Conservation (phyloP, 2,888 invertebrate genomes). For the Drosophila multiciliata region DNA sequence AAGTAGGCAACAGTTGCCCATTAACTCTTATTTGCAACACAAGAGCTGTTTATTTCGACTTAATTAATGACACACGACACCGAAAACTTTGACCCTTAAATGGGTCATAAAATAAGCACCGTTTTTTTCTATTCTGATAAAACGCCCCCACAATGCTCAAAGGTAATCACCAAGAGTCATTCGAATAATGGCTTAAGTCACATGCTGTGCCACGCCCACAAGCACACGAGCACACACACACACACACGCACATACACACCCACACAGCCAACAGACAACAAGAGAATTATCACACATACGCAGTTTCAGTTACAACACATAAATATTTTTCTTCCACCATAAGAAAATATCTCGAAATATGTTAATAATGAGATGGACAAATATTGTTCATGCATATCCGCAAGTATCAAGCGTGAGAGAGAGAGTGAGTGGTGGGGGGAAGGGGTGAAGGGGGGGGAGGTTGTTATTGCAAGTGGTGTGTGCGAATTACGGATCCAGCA, state of each 20-base stretch:
- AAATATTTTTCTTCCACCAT: constrained; percentile 61
- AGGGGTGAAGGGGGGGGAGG: neutral
- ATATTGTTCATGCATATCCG: constrained; percentile 61
- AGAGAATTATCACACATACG: constrained; percentile 59
- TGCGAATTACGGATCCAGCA: constrained; percentile 16
- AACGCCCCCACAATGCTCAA: constrained; percentile 43
- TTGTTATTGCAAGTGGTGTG: neutral
- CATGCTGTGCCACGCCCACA: constrained; percentile 75
- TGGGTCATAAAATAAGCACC: constrained; percentile 66
- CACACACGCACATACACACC: constrained; percentile 14
- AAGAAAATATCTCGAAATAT: constrained; percentile 75
- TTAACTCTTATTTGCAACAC: constrained; percentile 11
- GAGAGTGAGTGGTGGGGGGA: neutral
- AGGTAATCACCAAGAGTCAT: constrained; percentile 64
- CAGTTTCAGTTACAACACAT: constrained; percentile 50
- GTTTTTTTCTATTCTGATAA: constrained; percentile 28
- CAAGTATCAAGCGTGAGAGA: neutral
- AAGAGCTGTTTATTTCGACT: constrained; percentile 10
- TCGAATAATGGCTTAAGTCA: constrained; percentile 63
- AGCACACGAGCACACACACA: constrained; percentile 34
- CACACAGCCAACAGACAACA: constrained; percentile 11
- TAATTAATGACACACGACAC: constrained; percentile 39
- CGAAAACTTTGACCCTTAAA: constrained; percentile 51
- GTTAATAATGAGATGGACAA: constrained; percentile 72
- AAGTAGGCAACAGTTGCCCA: constrained; percentile 37